These are phyloP conservation scores for Phortica okadai DNA, from an alignment of 2,888 invertebrate species.

Conservation along the genomic window DNA sequence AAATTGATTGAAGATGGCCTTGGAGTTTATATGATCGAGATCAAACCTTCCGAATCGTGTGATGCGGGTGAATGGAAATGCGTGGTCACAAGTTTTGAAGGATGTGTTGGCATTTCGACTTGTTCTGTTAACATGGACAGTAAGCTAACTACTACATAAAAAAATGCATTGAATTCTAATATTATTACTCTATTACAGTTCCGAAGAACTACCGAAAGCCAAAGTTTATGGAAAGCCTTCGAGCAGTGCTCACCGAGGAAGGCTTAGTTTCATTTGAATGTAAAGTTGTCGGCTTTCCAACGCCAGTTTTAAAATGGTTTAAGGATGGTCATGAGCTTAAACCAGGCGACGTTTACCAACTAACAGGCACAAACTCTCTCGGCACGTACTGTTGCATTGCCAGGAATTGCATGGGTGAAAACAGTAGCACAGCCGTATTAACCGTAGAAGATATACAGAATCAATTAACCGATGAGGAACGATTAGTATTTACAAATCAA, in stretches of 20 bases:
- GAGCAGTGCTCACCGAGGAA: slow-evolving; percentile 93
- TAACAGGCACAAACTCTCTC: slow-evolving; percentile 92
- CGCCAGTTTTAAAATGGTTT: slow-evolving; percentile 91
- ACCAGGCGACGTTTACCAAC: slow-evolving; percentile 93
- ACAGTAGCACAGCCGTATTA: slow-evolving; percentile 89
- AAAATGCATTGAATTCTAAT: background rate
- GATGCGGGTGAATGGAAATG: slow-evolving; percentile 95
- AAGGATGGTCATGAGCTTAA: slow-evolving; percentile 94
- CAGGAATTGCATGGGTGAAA: slow-evolving; percentile 93
- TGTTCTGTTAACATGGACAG: slow-evolving; percentile 87
- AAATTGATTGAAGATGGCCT: slow-evolving; percentile 88
- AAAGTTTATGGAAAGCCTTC: slow-evolving; percentile 91
- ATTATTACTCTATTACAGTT: slow-evolving; percentile 78
- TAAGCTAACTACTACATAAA: slow-evolving; percentile 75
- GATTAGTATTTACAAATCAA: slow-evolving; percentile 80
- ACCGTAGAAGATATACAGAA: slow-evolving; percentile 94
- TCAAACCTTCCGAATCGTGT: slow-evolving; percentile 85
- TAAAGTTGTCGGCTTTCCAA: slow-evolving; percentile 94
- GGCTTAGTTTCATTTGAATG: slow-evolving; percentile 95
- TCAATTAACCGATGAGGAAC: slow-evolving; percentile 91
- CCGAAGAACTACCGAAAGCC: slow-evolving; percentile 94
- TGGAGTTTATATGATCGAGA: slow-evolving; percentile 87
- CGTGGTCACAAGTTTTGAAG: slow-evolving; percentile 86
- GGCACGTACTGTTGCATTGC: slow-evolving; percentile 94
- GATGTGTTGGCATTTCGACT: slow-evolving; percentile 85